phyloP scores from a whole-genome alignment of 2,113 vertebrate genomes.

The Percopsis transmontana region DNA sequence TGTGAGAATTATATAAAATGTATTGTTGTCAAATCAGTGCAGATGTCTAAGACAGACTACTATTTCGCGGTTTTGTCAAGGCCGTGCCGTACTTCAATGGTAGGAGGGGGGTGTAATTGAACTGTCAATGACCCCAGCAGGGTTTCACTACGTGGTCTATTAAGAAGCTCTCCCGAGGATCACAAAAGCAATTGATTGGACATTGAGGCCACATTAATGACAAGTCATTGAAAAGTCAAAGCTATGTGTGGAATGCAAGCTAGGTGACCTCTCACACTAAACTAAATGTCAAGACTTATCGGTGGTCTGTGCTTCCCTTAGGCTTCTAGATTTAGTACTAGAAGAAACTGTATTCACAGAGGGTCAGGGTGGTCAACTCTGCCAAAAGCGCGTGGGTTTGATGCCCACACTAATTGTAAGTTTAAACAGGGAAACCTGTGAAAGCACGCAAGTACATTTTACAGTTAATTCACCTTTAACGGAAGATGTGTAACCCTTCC shows the following conservation, averaged over 20 bases:
- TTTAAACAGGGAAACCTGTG: no score
- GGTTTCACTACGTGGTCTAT: conserved; percentile 42
- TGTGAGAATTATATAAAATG: conserved; percentile 18
- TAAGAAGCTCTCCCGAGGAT: conserved; percentile 42
- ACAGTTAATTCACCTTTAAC: no score
- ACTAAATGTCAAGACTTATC: neutral
- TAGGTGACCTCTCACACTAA: neutral
- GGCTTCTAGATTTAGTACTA: no score
- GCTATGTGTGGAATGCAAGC: conserved; percentile 50
- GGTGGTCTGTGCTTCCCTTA: neutral
- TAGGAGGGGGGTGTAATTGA: conserved; percentile 33
- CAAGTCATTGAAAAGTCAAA: conserved; percentile 21
- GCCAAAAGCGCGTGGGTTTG: no score
- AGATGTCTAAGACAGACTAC: conserved; percentile 32
- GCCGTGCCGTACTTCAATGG: conserved; percentile 24
- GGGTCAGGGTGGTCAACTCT: no score
- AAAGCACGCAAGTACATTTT: no score
- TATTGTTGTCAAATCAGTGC: neutral
- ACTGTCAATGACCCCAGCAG: conserved; percentile 44
- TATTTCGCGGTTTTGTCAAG: conserved; percentile 33
- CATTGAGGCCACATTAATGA: conserved; percentile 45
- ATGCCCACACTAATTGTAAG: no score
- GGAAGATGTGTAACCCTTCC: no score
- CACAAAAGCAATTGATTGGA: conserved; percentile 62
- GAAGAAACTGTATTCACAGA: no score